Conservation (phyloP, 2,888 invertebrate species). For the Platycheirus albimanus region DNA sequence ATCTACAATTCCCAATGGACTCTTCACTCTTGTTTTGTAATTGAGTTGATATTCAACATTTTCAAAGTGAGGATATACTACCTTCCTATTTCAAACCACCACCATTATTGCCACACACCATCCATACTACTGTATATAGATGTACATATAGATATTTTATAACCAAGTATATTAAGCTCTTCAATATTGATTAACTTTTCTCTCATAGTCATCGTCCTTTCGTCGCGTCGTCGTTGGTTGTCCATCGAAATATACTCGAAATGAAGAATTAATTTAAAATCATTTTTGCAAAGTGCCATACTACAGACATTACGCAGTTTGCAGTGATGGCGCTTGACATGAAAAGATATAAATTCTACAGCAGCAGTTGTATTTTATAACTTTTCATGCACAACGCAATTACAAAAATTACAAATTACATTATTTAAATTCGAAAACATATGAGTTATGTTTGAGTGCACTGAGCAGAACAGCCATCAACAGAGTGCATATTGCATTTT, state of each 20-base stretch:
- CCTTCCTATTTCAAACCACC: no score
- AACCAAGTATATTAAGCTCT: neutral
- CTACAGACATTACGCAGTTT: slow-evolving; percentile 25
- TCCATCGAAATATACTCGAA: slow-evolving; percentile 19
- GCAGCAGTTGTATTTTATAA: neutral
- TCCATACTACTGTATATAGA: neutral
- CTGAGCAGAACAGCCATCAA: neutral
- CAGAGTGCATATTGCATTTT: slow-evolving; percentile 47
- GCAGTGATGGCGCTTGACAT: neutral
- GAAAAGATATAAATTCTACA: neutral
- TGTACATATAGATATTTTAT: neutral
- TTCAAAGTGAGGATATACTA: neutral
- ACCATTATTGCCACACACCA: neutral
- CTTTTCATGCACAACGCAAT: slow-evolving; percentile 36
- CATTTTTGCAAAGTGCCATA: slow-evolving; percentile 23
- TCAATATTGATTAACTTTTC: slow-evolving; percentile 26
- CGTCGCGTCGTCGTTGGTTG: neutral
- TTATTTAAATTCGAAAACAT: slow-evolving; percentile 57
- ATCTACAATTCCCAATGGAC: slow-evolving; percentile 18
- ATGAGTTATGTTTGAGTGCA: slow-evolving; percentile 45
- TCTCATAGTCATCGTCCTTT: neutral
- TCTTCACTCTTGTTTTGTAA: slow-evolving; percentile 4
- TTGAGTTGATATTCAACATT: slow-evolving; percentile 8
- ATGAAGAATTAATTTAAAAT: slow-evolving; percentile 43
- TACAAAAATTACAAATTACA: slow-evolving; percentile 49